These are phyloP conservation scores for Egretta garzetta DNA, from an alignment of 2,113 vertebrate species.

Conservation along the genomic window DNA sequence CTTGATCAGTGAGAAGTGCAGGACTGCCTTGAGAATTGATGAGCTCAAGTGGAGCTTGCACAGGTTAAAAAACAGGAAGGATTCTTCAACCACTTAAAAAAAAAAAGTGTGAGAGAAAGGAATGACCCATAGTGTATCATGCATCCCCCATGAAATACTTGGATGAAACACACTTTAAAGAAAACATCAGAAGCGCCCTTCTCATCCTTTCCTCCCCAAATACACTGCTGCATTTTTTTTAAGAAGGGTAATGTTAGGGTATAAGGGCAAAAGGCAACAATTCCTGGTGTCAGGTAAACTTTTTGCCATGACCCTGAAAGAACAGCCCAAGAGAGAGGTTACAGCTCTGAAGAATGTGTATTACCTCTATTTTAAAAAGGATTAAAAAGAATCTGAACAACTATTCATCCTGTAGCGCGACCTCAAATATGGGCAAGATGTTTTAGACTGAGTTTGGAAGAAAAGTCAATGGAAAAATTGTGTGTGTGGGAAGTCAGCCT, in stretches of 20 bases:
- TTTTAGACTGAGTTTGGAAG: not conserved
- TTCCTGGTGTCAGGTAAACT: not conserved
- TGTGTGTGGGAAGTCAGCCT: not conserved
- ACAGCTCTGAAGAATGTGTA: not conserved
- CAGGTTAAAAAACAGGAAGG: not conserved
- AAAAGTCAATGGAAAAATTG: not conserved
- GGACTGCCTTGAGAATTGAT: not conserved
- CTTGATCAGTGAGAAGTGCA: not conserved
- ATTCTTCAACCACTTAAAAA: not conserved
- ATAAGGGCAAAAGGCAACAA: not conserved
- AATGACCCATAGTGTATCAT: not conserved
- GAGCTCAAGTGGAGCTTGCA: not conserved
- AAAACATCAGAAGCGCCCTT: not conserved
- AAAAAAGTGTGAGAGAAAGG: not conserved
- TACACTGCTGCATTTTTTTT: not conserved
- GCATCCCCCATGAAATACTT: not conserved
- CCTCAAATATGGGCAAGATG: not conserved
- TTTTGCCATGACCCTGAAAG: not conserved
- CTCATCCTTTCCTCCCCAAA: not conserved
- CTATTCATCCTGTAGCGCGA: not conserved
- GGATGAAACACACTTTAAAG: not conserved
- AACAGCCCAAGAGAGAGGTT: not conserved
- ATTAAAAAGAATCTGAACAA: not conserved
- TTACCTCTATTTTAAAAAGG: not conserved
- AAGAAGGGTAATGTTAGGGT: not conserved